These are phyloP conservation scores for Scaptomyza pallida DNA, from an alignment of 1,140 invertebrate genomes.

Conservation along the genomic window DNA sequence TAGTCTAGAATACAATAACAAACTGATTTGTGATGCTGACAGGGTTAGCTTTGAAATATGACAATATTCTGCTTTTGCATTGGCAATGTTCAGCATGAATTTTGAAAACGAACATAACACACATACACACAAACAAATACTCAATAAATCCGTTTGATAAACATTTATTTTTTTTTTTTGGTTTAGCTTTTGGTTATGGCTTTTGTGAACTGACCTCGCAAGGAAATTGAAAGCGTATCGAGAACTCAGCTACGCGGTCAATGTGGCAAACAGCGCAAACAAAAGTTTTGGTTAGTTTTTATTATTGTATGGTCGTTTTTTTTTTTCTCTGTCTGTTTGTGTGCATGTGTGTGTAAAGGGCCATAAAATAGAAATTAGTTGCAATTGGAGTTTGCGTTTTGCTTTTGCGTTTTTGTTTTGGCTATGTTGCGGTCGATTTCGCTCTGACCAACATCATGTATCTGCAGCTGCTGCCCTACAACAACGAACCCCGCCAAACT, in stretches of 20 bases:
- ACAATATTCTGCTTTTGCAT: background rate
- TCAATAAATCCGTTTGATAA: slow-evolving; percentile 29
- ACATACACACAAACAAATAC: background rate
- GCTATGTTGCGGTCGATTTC: slow-evolving; percentile 72
- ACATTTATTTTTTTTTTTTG: slow-evolving; percentile 13
- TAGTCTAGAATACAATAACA: background rate
- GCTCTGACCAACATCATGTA: slow-evolving; percentile 63
- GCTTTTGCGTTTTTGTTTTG: slow-evolving; percentile 73
- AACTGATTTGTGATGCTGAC: background rate
- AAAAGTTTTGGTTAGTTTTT: slow-evolving; percentile 47
- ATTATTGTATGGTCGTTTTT: slow-evolving; percentile 3
- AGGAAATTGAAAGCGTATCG: slow-evolving; percentile 79
- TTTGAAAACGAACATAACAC: background rate
- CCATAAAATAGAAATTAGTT: slow-evolving; percentile 82
- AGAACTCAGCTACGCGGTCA: slow-evolving; percentile 68
- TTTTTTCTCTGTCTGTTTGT: too few relatives aligned
- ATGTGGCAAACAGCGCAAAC: slow-evolving; percentile 70
- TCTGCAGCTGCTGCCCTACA: slow-evolving; percentile 54
- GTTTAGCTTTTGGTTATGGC: slow-evolving; percentile 24
- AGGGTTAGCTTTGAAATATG: slow-evolving; percentile 5
- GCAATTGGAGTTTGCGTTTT: slow-evolving; percentile 79
- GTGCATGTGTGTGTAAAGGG: slow-evolving; percentile 22
- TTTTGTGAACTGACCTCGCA: slow-evolving; percentile 52
- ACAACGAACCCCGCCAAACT: slow-evolving; percentile 12
- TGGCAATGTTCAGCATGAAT: slow-evolving; percentile 4